These are phyloP conservation scores for Drosophila anomelani DNA, from an alignment of 2,888 invertebrate genomes.

Conservation along the genomic window DNA sequence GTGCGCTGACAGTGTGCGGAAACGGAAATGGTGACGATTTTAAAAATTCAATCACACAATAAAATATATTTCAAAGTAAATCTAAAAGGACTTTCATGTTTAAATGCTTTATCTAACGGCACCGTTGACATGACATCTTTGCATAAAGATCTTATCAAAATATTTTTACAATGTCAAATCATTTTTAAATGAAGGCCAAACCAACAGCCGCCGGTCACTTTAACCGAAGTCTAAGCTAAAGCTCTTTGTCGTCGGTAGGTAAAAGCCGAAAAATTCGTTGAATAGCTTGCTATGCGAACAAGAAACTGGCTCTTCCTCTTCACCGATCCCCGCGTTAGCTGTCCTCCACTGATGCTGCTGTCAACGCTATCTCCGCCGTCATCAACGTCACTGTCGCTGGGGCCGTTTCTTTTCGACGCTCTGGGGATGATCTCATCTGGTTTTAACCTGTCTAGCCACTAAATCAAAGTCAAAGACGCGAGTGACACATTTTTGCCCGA, in stretches of 20 bases:
- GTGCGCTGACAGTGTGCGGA: neutral
- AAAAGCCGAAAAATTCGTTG: conserved; percentile 33
- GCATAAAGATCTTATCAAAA: conserved; percentile 52
- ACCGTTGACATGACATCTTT: conserved; percentile 2
- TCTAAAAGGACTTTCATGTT: neutral
- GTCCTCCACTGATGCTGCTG: conserved; percentile 31
- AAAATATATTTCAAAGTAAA: neutral
- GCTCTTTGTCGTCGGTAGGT: conserved; percentile 11
- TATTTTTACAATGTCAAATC: conserved; percentile 63
- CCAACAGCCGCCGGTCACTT: conserved; percentile 26
- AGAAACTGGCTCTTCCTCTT: conserved; percentile 23
- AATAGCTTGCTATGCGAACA: conserved; percentile 20
- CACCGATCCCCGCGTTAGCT: conserved; percentile 1
- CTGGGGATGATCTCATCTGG: conserved; percentile 71
- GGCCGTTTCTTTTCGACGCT: conserved; percentile 18
- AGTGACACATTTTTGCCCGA: conserved; percentile 71
- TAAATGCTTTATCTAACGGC: conserved; percentile 14
- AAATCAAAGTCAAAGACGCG: conserved; percentile 76
- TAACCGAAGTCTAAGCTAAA: conserved; percentile 21
- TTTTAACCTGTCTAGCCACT: conserved; percentile 79
- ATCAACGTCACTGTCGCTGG: conserved; percentile 40
- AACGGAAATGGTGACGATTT: neutral
- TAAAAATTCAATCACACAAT: neutral
- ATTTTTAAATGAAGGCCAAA: conserved; percentile 55
- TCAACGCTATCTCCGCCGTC: conserved; percentile 40